These are phyloP conservation scores for Umimayanthus kanabou DNA, from an alignment of 92 coral and sea anemone genomes.

Conservation along the genomic window DNA sequence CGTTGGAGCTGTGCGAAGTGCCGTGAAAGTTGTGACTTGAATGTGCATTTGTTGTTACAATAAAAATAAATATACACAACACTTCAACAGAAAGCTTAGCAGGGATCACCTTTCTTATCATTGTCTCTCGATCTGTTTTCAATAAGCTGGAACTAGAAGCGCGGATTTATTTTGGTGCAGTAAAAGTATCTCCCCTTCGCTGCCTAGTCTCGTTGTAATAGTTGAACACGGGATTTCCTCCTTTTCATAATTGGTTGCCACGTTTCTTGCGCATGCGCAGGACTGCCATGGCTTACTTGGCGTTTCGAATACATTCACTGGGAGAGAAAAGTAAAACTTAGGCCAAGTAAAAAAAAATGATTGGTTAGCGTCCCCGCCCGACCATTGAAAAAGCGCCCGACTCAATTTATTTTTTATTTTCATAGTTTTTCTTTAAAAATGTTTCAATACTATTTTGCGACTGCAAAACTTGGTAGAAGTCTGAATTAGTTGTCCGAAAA, in stretches of 20 bases:
- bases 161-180: neutral
- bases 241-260: constrained; percentile 16
- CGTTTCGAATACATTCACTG: neutral
- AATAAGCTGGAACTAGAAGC: neutral
- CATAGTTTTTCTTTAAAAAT: too few species aligned
- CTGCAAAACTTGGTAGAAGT: too few species aligned
- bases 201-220: neutral
- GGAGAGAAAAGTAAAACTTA: too few species aligned
- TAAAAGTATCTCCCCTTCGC: neutral
- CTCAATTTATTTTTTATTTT: too few species aligned
- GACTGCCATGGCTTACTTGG: neutral
- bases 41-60: constrained; percentile 29
- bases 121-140: neutral
- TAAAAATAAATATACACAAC: neutral
- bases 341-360: too few species aligned
- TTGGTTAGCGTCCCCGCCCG: too few species aligned
- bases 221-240: neutral
- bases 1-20: constrained; percentile 65
- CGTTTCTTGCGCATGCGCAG: constrained; percentile 51
- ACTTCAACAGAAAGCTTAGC: neutral
- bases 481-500: too few species aligned
- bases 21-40: constrained; percentile 42
- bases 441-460: too few species aligned
- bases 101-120: neutral
- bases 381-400: too few species aligned